Evolutionary conservation across 2,113 vertebrate species (phyloP).

Genomic region (Macrotis lagotis): DNA sequence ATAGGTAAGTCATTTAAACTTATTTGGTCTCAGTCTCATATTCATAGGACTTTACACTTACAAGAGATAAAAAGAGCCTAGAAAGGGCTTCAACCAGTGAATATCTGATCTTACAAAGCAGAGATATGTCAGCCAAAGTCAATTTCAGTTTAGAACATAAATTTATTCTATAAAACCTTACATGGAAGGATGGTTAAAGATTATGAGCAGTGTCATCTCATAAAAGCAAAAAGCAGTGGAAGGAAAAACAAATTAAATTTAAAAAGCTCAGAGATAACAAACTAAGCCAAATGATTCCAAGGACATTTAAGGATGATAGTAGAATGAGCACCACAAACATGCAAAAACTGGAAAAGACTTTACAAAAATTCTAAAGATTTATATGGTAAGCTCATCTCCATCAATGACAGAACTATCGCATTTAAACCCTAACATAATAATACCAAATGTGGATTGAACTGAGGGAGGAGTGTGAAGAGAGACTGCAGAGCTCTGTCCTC

Average conservation of each 20-base stretch:
- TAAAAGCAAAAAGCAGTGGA: neutral
- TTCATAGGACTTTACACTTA: neutral
- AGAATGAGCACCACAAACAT: neutral
- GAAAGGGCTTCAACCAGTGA: neutral
- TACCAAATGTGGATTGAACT: neutral
- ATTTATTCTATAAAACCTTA: neutral
- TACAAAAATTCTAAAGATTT: neutral
- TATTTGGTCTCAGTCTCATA: neutral
- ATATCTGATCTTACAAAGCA: neutral
- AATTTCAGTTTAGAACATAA: neutral
- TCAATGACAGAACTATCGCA: neutral
- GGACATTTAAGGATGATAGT: neutral
- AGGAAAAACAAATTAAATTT: neutral
- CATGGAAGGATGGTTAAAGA: neutral
- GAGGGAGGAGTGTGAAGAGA: too few species aligned
- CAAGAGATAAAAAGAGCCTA: neutral
- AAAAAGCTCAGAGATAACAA: neutral
- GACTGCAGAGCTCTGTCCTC: too few species aligned
- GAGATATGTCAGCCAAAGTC: neutral
- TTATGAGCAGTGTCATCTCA: neutral
- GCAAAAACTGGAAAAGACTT: neutral
- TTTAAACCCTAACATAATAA: neutral
- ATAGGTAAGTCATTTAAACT: neutral
- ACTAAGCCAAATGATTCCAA: neutral
- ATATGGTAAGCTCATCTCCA: neutral